Evolutionary conservation across 2,113 vertebrate genomes (phyloP).

Genomic region (Lagopus muta): DNA sequence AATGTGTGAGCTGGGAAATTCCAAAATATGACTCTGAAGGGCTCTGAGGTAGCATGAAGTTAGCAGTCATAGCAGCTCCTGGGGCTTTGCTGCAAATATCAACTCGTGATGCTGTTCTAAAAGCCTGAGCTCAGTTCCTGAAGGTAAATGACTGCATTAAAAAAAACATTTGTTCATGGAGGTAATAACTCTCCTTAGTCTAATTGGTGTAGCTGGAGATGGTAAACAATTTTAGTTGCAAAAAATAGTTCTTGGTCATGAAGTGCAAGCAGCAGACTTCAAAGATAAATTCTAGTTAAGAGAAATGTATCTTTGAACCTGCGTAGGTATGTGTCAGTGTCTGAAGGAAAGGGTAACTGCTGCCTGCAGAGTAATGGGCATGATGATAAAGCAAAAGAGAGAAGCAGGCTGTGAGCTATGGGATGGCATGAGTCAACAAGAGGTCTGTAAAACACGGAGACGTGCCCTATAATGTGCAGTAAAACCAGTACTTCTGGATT

Average conservation of each 20-base stretch:
- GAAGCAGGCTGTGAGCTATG: background rate
- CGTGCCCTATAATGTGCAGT: background rate
- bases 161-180: background rate
- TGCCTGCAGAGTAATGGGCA: background rate
- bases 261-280: background rate
- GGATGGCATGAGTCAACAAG: background rate
- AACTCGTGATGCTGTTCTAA: background rate
- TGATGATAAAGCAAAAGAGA: background rate
- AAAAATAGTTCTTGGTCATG: background rate
- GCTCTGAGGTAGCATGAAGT: background rate
- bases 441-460: background rate
- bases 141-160: background rate
- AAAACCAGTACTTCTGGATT: background rate
- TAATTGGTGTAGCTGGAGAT: conserved; percentile 28
- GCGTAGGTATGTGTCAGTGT: background rate
- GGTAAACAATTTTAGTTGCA: background rate
- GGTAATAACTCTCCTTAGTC: conserved; percentile 5
- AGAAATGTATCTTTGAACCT: conserved; percentile 2
- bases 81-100: background rate
- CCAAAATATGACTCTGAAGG: background rate
- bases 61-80: background rate
- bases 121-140: background rate
- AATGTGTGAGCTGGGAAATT: background rate
- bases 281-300: background rate
- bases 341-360: background rate